Base-by-base conservation (phyloP, 2,888 invertebrate genomes). In the Platynereis dumerilii region DNA sequence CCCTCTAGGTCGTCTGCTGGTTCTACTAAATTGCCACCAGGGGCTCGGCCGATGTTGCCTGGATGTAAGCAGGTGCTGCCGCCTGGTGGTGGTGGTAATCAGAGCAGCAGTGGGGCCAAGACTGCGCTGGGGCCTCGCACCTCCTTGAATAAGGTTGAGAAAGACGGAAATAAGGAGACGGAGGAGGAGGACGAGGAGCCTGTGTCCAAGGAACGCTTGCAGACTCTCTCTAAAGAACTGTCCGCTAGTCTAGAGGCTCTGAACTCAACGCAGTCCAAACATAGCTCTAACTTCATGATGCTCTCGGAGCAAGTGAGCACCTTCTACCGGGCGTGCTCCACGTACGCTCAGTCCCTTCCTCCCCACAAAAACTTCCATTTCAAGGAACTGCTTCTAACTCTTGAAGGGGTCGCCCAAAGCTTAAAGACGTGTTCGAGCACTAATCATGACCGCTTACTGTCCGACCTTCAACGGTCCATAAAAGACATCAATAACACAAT, bases 311-410 rank as follows among this genome's bases (percentile, higher is more conserved):
- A 91, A 81, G 89, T 87, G 79, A 91, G 92, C 74, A 87, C 91
- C 72, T 88, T 96, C 76, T 92, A 93, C 53, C 44, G 45, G 10
- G 39, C 61, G 17, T 95, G 94, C 85, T 89, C 90, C 76, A 90
- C 90, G 74, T 93, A 92, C 78, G 92, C 92, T 20, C 95, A 95
- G 75, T 88, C 88, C 71, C 90, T 92, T 77, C 91, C 93, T 15
- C 92, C 93, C 22, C 93, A 94, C 80, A 90, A 91, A 58, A 91
- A 94, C 79, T 94, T 95, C 84, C 92, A 94, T 76, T 91, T 93
- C 80, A 89, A 92, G 45, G 86, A 86, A 70, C 77, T 86, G 45
- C 74, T 86, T 60, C 78, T 80, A 27, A 60, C 62, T 17, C 56
- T 73, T 17, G 65, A 71, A 24, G 62, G 58, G 1, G 57, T 68